Evolutionary conservation across 2,113 vertebrate species (phyloP).

Genomic region (Cnemophilus loriae): DNA sequence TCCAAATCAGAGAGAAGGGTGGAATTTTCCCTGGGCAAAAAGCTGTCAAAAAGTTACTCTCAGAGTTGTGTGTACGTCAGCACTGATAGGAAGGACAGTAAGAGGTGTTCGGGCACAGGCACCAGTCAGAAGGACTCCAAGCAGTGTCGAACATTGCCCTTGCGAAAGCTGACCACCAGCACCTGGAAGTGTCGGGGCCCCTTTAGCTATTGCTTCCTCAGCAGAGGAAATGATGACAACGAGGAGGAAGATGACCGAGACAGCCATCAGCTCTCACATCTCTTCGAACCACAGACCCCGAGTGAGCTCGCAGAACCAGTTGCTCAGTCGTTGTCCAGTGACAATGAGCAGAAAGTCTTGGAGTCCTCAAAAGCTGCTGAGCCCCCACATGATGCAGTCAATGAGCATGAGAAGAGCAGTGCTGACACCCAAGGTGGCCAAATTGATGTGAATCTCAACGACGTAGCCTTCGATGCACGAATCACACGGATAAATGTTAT

Average conservation of each 20-base stretch:
- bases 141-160: constrained; percentile 77
- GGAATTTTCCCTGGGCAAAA: constrained; percentile 78
- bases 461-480: constrained; percentile 77
- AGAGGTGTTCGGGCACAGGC: constrained; percentile 66
- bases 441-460: constrained; percentile 60
- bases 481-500: constrained; percentile 80
- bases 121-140: constrained; percentile 81
- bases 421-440: constrained; percentile 55
- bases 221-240: constrained; percentile 72
- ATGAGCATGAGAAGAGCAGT: constrained; percentile 58
- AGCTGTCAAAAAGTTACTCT: constrained; percentile 84
- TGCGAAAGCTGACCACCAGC: constrained; percentile 75
- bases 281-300: constrained; percentile 32
- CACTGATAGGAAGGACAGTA: constrained; percentile 63
- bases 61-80: constrained; percentile 78
- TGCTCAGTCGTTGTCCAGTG: background rate
- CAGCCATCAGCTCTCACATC: constrained; percentile 56
- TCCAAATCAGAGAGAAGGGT: constrained; percentile 69
- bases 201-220: constrained; percentile 87
- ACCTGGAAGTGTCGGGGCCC: constrained; percentile 82
- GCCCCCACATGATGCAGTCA: constrained; percentile 46
- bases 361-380: constrained; percentile 37
- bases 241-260: constrained; percentile 81
- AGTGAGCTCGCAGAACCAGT: constrained; percentile 25
- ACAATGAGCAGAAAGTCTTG: constrained; percentile 36